Percentiles rank a stretch among this genome's conserved stretches.
Evolutionary conservation across 2,113 vertebrate species (phyloP).

Genomic region (Serinus canaria): DNA sequence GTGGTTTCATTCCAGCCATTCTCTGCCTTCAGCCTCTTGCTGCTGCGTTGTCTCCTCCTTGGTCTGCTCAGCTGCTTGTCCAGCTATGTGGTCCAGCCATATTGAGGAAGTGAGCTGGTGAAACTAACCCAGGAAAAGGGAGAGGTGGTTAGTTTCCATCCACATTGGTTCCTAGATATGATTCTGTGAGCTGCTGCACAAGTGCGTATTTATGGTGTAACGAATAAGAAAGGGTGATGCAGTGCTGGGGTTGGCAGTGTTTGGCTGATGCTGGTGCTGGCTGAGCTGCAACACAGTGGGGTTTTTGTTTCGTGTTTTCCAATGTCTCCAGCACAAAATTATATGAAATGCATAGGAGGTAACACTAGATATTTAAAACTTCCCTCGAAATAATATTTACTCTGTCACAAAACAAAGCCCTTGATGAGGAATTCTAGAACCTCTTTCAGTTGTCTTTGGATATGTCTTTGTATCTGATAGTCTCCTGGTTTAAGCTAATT

Average conservation of each 20-base stretch:
- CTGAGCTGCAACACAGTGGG: background rate
- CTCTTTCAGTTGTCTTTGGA: background rate
- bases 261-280: background rate
- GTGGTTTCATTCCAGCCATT: background rate
- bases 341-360: background rate
- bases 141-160: background rate
- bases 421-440: background rate
- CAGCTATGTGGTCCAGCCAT: rapidly evolving
- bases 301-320: background rate
- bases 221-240: background rate
- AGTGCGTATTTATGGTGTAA: background rate
- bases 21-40: background rate
- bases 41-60: background rate
- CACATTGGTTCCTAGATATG: rapidly evolving
- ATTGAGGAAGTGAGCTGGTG: background rate
- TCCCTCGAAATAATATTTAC: background rate
- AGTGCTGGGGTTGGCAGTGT: background rate
- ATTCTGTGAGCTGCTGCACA: background rate
- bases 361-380: background rate
- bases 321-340: background rate
- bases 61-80: background rate
- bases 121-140: background rate
- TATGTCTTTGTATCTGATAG: background rate
- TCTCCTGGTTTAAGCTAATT: background rate
- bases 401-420: background rate